phyloP scores from a whole-genome alignment of 2,888 invertebrate species.

The Apocheima hispidaria region DNA sequence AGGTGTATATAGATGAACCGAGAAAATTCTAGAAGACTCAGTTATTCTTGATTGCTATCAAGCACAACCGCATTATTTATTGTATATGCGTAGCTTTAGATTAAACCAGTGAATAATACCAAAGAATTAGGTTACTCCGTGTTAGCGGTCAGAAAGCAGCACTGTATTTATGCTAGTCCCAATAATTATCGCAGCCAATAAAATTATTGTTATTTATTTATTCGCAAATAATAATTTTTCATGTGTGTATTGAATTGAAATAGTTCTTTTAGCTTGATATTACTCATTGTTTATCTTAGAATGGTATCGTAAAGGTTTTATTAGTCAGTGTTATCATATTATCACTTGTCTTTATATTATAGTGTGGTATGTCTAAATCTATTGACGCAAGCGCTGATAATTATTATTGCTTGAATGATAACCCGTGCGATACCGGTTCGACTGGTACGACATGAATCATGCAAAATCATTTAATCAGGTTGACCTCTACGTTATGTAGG shows the following conservation, averaged over 20 bases:
- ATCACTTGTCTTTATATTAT: constrained; percentile 43
- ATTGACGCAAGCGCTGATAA: constrained; percentile 63
- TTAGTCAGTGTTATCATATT: constrained; percentile 58
- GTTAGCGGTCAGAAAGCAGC: constrained; percentile 58
- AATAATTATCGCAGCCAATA: constrained; percentile 70
- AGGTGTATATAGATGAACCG: constrained; percentile 52
- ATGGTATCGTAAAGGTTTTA: constrained; percentile 56
- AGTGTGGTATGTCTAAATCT: constrained; percentile 50
- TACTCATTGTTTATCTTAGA: constrained; percentile 64
- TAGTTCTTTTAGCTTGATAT: constrained; percentile 59
- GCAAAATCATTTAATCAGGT: constrained; percentile 35
- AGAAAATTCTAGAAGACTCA: constrained; percentile 35
- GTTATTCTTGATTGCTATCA: constrained; percentile 53
- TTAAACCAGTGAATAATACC: constrained; percentile 76
- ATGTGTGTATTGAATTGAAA: constrained; percentile 56
- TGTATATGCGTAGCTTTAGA: constrained; percentile 64
- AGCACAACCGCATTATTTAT: constrained; percentile 65
- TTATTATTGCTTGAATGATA: constrained; percentile 48
- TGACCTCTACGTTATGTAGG: constrained; percentile 50
- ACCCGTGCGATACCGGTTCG: constrained; percentile 40
- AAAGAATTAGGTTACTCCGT: constrained; percentile 72
- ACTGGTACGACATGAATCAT: constrained; percentile 49
- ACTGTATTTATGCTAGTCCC: constrained; percentile 76
- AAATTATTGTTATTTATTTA: constrained; percentile 68
- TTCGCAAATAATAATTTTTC: constrained; percentile 67